Percentiles rank a stretch among this genome's conserved stretches.
These are phyloP conservation scores for Palythoa grandiflora DNA, from an alignment of 92 coral and sea anemone genomes.

Conservation along the genomic window DNA sequence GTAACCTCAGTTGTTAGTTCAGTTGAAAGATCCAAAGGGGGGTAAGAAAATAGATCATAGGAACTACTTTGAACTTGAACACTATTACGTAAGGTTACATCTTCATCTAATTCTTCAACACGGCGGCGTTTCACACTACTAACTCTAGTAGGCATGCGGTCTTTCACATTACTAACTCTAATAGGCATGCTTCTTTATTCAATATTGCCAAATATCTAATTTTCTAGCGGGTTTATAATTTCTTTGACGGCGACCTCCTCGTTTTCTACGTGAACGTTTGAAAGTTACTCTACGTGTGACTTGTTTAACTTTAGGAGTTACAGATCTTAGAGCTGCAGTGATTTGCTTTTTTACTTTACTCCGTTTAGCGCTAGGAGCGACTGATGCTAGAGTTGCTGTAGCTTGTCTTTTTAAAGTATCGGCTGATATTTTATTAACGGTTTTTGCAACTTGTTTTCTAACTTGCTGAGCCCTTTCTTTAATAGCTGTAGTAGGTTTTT, in stretches of 20 bases:
- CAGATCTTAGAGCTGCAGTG: too few relatives aligned
- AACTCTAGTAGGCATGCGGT: too few relatives aligned
- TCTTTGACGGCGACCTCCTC: background rate
- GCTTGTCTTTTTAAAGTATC: background rate
- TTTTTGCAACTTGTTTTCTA: background rate
- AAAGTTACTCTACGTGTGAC: too few relatives aligned
- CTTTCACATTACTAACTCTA: too few relatives aligned
- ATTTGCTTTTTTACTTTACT: background rate
- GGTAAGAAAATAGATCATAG: too few relatives aligned
- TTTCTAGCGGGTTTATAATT: background rate
- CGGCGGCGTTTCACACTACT: too few relatives aligned
- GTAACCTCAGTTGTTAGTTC: background rate
- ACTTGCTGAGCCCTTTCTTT: background rate
- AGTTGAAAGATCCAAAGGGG: too few relatives aligned
- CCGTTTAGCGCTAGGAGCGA: background rate
- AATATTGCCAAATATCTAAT: background rate
- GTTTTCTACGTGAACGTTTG: background rate
- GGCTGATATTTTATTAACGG: background rate
- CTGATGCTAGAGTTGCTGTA: background rate
- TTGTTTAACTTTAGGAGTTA: too few relatives aligned
- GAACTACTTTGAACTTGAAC: too few relatives aligned
- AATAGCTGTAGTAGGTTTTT: background rate
- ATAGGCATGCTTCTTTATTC: background rate
- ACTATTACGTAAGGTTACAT: too few relatives aligned
- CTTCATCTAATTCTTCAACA: too few relatives aligned